Evolutionary conservation across 2,888 invertebrate genomes (phyloP).

Genomic region (Gortyna flavago): DNA sequence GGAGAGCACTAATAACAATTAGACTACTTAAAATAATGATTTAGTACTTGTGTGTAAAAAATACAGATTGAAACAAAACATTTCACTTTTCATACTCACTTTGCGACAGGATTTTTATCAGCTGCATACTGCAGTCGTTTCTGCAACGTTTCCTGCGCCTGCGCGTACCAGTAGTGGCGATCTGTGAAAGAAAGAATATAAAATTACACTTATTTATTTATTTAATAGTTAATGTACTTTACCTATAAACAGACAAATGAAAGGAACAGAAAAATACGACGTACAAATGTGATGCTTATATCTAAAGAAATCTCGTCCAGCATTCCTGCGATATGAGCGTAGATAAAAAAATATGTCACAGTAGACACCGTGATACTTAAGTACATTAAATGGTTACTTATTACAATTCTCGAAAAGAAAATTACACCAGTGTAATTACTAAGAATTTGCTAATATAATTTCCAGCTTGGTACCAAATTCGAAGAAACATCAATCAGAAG

Average conservation of each 20-base stretch:
- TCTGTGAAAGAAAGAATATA: slow-evolving; percentile 76
- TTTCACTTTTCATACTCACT: slow-evolving; percentile 78
- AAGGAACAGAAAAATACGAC: not conserved
- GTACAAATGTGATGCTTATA: not conserved
- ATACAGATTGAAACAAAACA: not conserved
- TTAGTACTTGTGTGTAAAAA: not conserved
- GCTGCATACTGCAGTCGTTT: slow-evolving; percentile 88
- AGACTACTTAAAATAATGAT: not conserved
- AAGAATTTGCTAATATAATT: too few relatives aligned
- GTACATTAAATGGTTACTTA: not conserved
- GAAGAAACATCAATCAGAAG: not conserved
- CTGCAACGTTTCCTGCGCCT: slow-evolving; percentile 89
- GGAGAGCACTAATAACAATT: not conserved
- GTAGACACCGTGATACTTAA: not conserved
- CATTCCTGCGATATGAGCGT: not conserved
- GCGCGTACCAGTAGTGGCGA: slow-evolving; percentile 91
- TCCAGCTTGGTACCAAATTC: not conserved
- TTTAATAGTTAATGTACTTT: not conserved
- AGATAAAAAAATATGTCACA: not conserved
- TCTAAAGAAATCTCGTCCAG: too few relatives aligned
- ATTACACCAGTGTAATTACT: not conserved
- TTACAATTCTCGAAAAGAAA: not conserved
- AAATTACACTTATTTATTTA: not conserved
- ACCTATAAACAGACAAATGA: not conserved
- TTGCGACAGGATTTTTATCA: slow-evolving; percentile 86